Evolutionary conservation across 2,888 invertebrate genomes (phyloP), one percentile per base, ranked within the genome.

Genomic region (Auanema freiburgensis): DNA sequence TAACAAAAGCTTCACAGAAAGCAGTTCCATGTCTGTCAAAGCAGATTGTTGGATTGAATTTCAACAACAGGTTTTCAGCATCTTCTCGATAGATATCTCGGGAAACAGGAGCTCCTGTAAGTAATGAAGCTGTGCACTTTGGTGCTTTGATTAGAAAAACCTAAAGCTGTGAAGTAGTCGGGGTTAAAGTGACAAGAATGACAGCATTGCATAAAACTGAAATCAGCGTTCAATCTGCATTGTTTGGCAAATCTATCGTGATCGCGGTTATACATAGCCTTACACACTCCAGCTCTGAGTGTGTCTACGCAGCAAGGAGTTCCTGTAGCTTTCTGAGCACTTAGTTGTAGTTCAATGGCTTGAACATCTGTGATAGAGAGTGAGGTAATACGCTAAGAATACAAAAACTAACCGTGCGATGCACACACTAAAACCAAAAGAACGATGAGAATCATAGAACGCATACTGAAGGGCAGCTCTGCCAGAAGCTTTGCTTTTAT

Each of bases 141-240:
- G 0, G 33, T 23, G 23, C 8, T 52, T 18, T 21, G 10, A 46
- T 5, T 46, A 18, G 6, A 46, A 59, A 56, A 49, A 72, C 74
- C 59, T 11, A 64, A 50, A 50, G 63, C 64, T n/a, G 72, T 69
- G 66, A 71, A 74, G 46, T 71, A 59, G 54, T 76, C 76, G 10
- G 60, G 51, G 44, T 71, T 75, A 67, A 79, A 78, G 50, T 79
- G 78, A 42, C 79, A 79, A n/a, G 71, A 69, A 51, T 72, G 69
- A 43, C 79, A 79, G 43, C 79, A 79, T 60, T 79, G 79, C 24
- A 79, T 72, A 61, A 79, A 78, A 24, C 72, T 71, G 61, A 78
- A 78, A 57, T 79, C 79, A 12, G 77, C 66, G 40, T 78, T 77
- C 11, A 52, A 67, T 49, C 78, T 69, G 56, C 79, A 79, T 23